Base-by-base conservation (phyloP, 92 coral and sea anemone species). In the Siderastrea radians region DNA sequence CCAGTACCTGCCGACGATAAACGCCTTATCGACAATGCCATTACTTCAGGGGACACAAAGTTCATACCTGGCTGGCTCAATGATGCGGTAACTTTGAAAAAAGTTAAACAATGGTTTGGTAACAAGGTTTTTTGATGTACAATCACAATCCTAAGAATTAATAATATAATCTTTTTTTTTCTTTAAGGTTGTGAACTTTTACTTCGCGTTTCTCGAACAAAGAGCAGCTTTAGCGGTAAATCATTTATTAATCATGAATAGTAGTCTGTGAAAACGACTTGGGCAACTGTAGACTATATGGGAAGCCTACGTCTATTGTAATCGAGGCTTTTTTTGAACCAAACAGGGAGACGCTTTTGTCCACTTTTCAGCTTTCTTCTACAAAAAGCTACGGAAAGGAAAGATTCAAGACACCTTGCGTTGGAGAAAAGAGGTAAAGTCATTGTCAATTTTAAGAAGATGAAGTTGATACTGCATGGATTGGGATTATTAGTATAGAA, bases 31-130 rank as follows among this genome's bases (percentile, higher is more conserved):
- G 46, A 1, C 7, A 44, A 15, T 7, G 61, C 78, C 3, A 73
- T 10, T 51, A 1, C 78, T 15, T 2, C 6, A 2, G 14, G n/a
- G 26, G 62, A 16, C 2, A 9, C 9, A 15, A 8, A 73, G 78
- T 73, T 73, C 61, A 51, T 26, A 73, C 78, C 78, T 51, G 78
- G 78, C 17, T 73, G 78, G 78, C 78, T 73, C 78, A 73, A 73
- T 19, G 61, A 73, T 61, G 61, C 49, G 78, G 78, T 73, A 73
- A 73, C 3, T 2, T 1, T 53, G 61, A 15, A 50, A 16, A n/a
- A 6, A 26, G 72, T 4, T 12, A 2, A 6, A 26, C 5, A 15
- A 4, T 7, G 16, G 63, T 7, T 5, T 2, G 11, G 38, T 26
- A 26, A 26, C 38, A 26, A 26, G 38, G 38, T 26, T 26, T 26